Evolutionary conservation across 1,140 invertebrate species (phyloP).

Genomic region (Venustaconcha ellipsiformis): DNA sequence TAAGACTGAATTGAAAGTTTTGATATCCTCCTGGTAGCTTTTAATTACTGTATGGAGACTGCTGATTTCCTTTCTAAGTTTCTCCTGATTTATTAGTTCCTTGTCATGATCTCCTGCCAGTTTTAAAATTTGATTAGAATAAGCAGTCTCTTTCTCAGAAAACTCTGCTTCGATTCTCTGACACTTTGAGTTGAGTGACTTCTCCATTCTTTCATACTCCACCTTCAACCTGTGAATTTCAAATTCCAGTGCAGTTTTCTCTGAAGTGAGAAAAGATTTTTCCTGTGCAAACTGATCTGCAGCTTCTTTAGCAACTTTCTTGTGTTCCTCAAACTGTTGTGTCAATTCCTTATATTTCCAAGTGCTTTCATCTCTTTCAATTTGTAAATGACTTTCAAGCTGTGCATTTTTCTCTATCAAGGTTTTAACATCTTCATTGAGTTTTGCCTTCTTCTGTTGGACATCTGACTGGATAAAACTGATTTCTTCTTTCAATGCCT

Average conservation of each 20-base stretch:
- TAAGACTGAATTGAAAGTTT: not conserved
- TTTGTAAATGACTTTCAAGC: not conserved
- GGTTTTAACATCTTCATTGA: not conserved
- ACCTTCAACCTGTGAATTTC: conserved; percentile 22
- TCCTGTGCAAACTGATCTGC: conserved; percentile 7
- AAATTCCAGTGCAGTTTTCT: conserved; percentile 9
- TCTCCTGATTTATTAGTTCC: too few relatives aligned
- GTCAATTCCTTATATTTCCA: not conserved
- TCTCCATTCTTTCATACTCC: conserved; percentile 5
- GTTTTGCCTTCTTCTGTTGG: conserved; percentile 6
- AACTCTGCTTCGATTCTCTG: conserved; percentile 5
- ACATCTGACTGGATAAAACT: conserved; percentile 1
- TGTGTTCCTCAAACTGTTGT: conserved; percentile 7
- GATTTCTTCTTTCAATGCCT: conserved; percentile 23
- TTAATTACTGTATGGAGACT: not conserved
- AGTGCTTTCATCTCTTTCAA: conserved; percentile 7
- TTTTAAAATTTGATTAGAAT: too few relatives aligned
- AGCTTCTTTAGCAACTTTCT: conserved; percentile 7
- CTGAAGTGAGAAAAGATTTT: conserved; percentile 1
- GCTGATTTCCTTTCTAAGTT: not conserved
- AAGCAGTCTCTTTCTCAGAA: not conserved
- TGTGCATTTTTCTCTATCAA: not conserved
- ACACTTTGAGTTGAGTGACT: not conserved
- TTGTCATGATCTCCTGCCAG: too few relatives aligned
- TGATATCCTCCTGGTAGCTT: not conserved